phyloP scores from a whole-genome alignment of 2,113 vertebrate species.

The Strix aluco region DNA sequence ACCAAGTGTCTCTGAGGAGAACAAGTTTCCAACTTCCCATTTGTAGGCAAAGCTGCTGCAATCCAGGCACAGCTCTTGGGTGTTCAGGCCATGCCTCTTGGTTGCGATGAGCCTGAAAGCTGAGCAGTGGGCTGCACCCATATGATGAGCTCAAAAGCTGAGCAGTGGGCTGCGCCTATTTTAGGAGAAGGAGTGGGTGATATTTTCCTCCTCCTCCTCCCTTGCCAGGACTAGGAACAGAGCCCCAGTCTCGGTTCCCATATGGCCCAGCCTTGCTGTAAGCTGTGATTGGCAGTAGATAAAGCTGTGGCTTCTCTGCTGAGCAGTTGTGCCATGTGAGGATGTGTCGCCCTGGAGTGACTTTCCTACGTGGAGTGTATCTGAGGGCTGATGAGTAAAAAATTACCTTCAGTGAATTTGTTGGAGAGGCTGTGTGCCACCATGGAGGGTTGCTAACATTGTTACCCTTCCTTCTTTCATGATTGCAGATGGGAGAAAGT shows the following conservation, averaged over 20 bases:
- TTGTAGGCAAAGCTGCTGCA: slow-evolving; percentile 6
- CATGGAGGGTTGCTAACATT: background rate
- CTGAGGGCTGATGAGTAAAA: background rate
- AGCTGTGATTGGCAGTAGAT: background rate
- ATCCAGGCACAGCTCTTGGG: background rate
- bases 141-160: background rate
- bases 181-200: slow-evolving; percentile 25
- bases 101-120: background rate
- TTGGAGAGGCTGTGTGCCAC: background rate
- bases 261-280: background rate
- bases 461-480: background rate
- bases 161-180: slow-evolving; percentile 28
- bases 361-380: background rate
- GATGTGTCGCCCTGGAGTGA: background rate
- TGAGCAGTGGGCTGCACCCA: background rate
- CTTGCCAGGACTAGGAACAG: slow-evolving; percentile 22
- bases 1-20: background rate
- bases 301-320: background rate
- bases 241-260: background rate
- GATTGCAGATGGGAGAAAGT: background rate
- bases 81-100: background rate
- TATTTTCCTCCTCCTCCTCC: background rate
- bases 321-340: background rate
- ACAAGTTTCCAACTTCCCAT: background rate
- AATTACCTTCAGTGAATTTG: background rate